Evolutionary conservation across 1,140 invertebrate genomes (phyloP), one percentile per base, ranked within the genome.

Genomic region (Pygmarrhopalites habei): DNA sequence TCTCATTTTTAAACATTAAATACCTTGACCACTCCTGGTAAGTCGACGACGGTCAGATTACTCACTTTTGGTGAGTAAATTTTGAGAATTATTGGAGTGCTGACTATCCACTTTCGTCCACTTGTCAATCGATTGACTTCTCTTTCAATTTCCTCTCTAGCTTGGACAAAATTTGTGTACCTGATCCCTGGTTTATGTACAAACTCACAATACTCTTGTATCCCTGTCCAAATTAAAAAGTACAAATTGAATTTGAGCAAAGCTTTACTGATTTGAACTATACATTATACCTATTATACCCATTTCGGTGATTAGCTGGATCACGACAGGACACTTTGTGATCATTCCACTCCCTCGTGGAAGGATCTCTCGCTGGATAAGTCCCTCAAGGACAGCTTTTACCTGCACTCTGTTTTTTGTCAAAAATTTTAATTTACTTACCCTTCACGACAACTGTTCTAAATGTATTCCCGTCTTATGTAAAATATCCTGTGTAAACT

Each of bases 271-370:
- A n/a, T n/a, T n/a, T n/a, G n/a, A n/a, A n/a, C n/a, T n/a, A n/a
- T n/a, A n/a, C n/a, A n/a, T n/a, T n/a, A n/a, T n/a, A n/a, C n/a
- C n/a, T n/a, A n/a, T n/a, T n/a, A n/a, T n/a, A n/a, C n/a, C n/a
- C n/a, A n/a, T n/a, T n/a, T n/a, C n/a, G n/a, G n/a, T n/a, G 44
- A 97, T 83, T 19, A 99, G 77, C 77, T 99, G 97, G 7, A 99
- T 79, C 64, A 99, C 80, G 63, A 97, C 79, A 2, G 97, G 99
- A 1, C 46, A 49, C 63, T 97, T 79, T 2, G 97, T 99, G 0
- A 99, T 95, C 74, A 99, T 98, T 7, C 97, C 97, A 53, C 87
- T 89, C 41, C 97, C 97, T 72, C 97, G 81, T 17, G 97, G 97
- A 56, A 99, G 78, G 79, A 99, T 99, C 56, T 95, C 95, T 59